Evolutionary conservation across 2,113 vertebrate genomes (phyloP), one percentile per base, ranked within the genome.

Genomic region (Arvicanthis niloticus): DNA sequence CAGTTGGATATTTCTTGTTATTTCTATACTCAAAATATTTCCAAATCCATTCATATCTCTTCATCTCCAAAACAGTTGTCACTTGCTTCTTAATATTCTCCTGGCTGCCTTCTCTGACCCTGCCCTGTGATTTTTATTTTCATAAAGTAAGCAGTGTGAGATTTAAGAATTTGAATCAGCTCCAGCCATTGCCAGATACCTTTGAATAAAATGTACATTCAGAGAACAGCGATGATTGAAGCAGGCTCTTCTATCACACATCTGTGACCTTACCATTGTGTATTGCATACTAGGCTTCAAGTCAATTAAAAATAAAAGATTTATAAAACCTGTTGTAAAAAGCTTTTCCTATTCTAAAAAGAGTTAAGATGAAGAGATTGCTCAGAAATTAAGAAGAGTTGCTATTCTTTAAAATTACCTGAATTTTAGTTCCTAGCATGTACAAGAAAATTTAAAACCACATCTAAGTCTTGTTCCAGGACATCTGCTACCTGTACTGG

Each of bases 141-240:
- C 0, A 51, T 31, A 31, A 6, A 82, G 1, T 6, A 56, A 37
- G 7, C 29, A 70, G 5, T 0, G 1, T 37, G 8, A n/a, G 42
- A 2, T 76, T 87, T 84, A 53, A 68, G 26, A 42, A 21, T 42
- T 2, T 4, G 24, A 75, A 1, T 26, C 62, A 48, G 31, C 1
- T 53, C 12, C 0, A 16, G 6, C 15, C 11, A n/a, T 51, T 34
- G 19, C 51, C 58, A 65, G 7, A 5, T 45, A 45, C 7, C 10
- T 48, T 84, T 40, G 62, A 45, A 42, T 45, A 40, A 60, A 82
- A 60, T 60, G 53, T 12, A 26, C 37, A 40, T 60, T 6, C 37
- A 82, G 24, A 82, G 37, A 5, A 40, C 40, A 22, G 19, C 8
- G 1, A 9, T 65, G 4, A 85, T 21, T 31, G 3, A 65, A 29